Evolutionary conservation across 2,797 vertebrate genomes (phyloP).

Genomic region (Gobionotothen gibberifrons): DNA sequence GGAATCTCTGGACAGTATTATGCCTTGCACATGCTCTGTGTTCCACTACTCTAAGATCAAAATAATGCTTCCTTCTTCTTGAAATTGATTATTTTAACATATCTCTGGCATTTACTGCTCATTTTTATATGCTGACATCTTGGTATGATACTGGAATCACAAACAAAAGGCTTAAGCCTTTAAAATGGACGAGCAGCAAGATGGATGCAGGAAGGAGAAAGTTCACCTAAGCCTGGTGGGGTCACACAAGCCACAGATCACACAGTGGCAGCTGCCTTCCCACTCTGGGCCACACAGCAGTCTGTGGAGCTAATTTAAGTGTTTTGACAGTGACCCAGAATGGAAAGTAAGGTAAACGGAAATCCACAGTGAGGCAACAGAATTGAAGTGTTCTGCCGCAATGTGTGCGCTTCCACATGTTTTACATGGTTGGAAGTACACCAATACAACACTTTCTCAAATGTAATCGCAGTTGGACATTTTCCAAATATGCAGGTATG

Average conservation of each 20-base stretch:
- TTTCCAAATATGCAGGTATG: slow-evolving; percentile 52
- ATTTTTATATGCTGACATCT: neutral
- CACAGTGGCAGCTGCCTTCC: slow-evolving; percentile 20
- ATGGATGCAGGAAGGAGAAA: slow-evolving; percentile 13
- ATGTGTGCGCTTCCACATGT: slow-evolving; percentile 28
- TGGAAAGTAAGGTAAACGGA: slow-evolving; percentile 32
- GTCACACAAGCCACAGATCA: slow-evolving; percentile 36
- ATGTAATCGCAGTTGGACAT: slow-evolving; percentile 45
- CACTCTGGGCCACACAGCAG: slow-evolving; percentile 25
- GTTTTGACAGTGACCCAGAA: slow-evolving; percentile 61
- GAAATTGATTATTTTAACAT: neutral
- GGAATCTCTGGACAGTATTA: neutral
- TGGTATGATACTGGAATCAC: neutral
- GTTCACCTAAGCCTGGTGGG: slow-evolving; percentile 26
- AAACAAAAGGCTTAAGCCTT: neutral
- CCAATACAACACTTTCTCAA: slow-evolving; percentile 56
- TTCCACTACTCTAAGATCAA: neutral
- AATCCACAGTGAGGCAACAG: slow-evolving; percentile 19
- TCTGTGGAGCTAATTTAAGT: slow-evolving; percentile 42
- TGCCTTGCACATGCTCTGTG: neutral
- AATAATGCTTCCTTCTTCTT: neutral
- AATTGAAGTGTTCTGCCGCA: slow-evolving; percentile 14
- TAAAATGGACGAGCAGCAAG: neutral
- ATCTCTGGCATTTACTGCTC: slow-evolving; percentile 5
- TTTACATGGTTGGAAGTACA: slow-evolving; percentile 35